phyloP scores from a whole-genome alignment of 1,140 invertebrate species.

The Frieseomelitta varia region DNA sequence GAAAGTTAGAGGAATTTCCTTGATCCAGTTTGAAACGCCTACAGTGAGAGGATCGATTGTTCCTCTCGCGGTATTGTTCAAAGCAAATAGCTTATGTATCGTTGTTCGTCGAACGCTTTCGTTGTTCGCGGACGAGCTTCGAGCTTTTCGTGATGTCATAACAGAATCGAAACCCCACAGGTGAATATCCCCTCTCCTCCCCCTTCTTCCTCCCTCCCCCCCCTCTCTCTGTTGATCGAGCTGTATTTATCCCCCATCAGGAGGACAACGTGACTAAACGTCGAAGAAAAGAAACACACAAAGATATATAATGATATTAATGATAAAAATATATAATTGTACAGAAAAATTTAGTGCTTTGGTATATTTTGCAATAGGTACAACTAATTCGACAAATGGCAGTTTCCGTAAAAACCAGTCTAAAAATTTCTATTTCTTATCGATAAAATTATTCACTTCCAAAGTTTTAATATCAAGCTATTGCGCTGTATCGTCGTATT shows the following conservation, averaged over 20 bases:
- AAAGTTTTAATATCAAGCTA: too few species aligned
- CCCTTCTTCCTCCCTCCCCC: too few species aligned
- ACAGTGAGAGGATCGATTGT: not conserved
- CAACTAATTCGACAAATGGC: too few species aligned
- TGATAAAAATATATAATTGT: too few species aligned
- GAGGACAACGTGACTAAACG: not conserved
- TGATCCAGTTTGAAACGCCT: not conserved
- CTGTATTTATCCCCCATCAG: not conserved
- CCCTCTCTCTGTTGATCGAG: not conserved
- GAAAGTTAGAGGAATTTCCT: not conserved
- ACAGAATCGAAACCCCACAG: conserved; percentile 15
- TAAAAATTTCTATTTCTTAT: too few species aligned
- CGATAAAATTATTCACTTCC: too few species aligned
- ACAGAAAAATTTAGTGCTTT: too few species aligned
- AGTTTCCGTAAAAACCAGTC: too few species aligned
- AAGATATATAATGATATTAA: too few species aligned
- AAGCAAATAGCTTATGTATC: conserved; percentile 25
- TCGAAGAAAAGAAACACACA: not conserved
- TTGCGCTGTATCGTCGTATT: too few species aligned
- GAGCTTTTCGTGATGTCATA: conserved; percentile 50
- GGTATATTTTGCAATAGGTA: too few species aligned
- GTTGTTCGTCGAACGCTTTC: conserved; percentile 48
- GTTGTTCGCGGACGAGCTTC: conserved; percentile 54
- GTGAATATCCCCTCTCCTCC: too few species aligned
- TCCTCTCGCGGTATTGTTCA: not conserved